Conservation (phyloP, 2,113 vertebrate species). For the Isichthys henryi region DNA sequence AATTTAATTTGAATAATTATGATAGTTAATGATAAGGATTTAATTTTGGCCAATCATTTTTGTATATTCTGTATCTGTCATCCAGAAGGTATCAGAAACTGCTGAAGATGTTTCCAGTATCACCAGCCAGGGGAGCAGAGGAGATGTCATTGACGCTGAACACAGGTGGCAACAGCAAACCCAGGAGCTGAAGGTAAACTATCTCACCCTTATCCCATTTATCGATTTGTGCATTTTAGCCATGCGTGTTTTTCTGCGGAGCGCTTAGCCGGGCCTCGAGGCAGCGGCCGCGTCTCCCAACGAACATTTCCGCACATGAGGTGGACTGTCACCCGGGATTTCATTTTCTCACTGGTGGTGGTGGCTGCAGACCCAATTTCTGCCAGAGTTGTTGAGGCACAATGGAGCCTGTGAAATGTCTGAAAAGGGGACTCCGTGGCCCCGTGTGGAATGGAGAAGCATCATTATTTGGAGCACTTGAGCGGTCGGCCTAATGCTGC, state of each 20-base stretch:
- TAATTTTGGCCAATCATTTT: neutral
- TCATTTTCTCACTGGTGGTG: constrained; percentile 33
- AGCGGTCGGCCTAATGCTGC: constrained; percentile 48
- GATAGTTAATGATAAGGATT: neutral
- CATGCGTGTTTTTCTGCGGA: neutral
- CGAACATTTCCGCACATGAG: constrained; percentile 33
- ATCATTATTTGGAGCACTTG: constrained; percentile 62
- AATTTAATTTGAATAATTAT: neutral
- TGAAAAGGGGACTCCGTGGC: constrained; percentile 35
- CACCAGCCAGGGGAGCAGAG: constrained; percentile 28
- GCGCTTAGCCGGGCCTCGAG: constrained; percentile 28
- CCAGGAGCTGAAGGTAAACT: constrained; percentile 60
- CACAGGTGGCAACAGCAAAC: constrained; percentile 53
- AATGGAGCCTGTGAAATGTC: constrained; percentile 34
- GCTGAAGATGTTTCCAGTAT: constrained; percentile 24
- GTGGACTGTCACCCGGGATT: constrained; percentile 31
- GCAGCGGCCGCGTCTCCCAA: constrained; percentile 34
- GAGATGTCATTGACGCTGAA: constrained; percentile 40
- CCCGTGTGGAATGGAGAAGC: constrained; percentile 42
- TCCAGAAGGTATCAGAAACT: constrained; percentile 31
- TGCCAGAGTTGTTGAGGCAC: constrained; percentile 40
- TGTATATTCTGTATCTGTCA: constrained; percentile 28
- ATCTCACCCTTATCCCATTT: constrained; percentile 26
- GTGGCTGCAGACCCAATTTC: constrained; percentile 36
- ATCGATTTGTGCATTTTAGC: constrained; percentile 31